These are phyloP conservation scores for Isichthys henryi DNA, from an alignment of 2,113 vertebrate species.

Conservation along the genomic window DNA sequence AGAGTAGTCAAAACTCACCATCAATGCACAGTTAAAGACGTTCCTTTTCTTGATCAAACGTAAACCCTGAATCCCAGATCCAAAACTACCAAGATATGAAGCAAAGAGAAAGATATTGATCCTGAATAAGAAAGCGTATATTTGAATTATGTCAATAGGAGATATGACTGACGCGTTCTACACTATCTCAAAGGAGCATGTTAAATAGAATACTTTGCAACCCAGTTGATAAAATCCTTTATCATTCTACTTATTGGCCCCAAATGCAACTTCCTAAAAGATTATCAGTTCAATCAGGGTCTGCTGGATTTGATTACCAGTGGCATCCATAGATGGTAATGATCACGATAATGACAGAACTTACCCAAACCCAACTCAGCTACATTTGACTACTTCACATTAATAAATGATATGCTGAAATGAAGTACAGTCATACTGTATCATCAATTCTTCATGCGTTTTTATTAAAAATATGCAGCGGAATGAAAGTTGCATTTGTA, in stretches of 20 bases:
- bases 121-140: background rate
- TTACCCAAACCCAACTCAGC: background rate
- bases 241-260: background rate
- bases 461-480: background rate
- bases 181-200: background rate
- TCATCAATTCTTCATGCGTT: background rate
- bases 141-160: background rate
- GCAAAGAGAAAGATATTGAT: background rate
- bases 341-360: background rate
- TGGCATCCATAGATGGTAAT: background rate
- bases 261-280: background rate
- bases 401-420: background rate
- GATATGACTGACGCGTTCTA: background rate
- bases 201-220: background rate
- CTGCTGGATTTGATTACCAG: background rate
- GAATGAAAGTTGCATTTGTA: background rate
- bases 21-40: background rate
- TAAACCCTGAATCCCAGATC: background rate
- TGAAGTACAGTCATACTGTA: background rate
- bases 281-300: background rate
- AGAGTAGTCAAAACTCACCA: background rate
- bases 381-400: background rate
- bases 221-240: background rate
- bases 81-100: background rate
- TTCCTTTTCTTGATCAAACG: background rate